Percentiles rank a stretch among this genome's conserved stretches.
Evolutionary conservation across 1,140 invertebrate genomes (phyloP).

Genomic region (Aphis gossypii): DNA sequence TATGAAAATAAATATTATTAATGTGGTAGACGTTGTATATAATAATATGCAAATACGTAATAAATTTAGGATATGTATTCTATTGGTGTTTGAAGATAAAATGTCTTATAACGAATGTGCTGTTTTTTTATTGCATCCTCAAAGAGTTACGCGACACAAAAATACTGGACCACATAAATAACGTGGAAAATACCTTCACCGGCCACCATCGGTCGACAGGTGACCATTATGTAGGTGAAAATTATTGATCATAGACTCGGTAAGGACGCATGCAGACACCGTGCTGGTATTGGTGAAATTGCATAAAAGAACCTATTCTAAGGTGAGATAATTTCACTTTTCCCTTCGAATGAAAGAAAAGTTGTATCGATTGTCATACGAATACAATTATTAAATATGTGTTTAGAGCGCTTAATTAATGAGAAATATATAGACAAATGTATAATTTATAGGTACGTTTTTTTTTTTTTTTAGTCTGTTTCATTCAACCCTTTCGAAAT

Average conservation of each 20-base stretch:
- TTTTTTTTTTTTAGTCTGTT: no score
- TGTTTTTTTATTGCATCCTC: neutral
- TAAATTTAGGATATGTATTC: neutral
- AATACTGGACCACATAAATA: neutral
- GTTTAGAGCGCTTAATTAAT: neutral
- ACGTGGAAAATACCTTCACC: neutral
- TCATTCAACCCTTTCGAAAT: neutral
- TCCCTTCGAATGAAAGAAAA: neutral
- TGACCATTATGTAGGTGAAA: neutral
- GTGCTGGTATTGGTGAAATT: neutral
- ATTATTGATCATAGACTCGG: neutral
- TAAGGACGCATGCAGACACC: neutral
- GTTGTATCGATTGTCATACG: neutral
- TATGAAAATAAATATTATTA: neutral
- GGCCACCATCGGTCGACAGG: neutral
- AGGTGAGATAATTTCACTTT: neutral
- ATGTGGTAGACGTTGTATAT: neutral
- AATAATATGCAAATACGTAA: neutral
- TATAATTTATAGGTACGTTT: no score
- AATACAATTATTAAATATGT: no score
- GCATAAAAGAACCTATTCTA: neutral
- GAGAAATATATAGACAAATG: no score
- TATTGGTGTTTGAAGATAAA: neutral
- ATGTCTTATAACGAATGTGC: neutral
- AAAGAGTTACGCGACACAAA: neutral